Base-by-base conservation (phyloP, 2,113 vertebrate species). In the Vidua macroura region DNA sequence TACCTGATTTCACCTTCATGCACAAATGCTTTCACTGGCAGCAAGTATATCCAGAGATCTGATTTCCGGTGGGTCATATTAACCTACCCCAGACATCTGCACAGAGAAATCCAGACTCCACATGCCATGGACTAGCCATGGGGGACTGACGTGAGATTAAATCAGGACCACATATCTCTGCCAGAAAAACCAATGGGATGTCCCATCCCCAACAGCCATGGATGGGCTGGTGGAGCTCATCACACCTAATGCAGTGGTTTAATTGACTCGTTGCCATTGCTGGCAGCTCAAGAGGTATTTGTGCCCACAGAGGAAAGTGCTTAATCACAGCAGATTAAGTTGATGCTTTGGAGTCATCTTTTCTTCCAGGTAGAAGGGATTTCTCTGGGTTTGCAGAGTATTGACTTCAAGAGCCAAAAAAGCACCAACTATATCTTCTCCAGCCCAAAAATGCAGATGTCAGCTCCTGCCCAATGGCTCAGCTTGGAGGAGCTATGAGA, bases 21-120 rank as follows among this genome's bases (percentile, higher is more conserved):
- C 28, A 76, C 66, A 77, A 96, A 55, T 35, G 48, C 69, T 92
- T 92, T 92, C 56, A 28, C 49, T 9, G 9, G 82, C 51, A 94
- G 60, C 77, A 94, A 92, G 91, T 44, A 14, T 35, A 92, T 78
- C 70, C 91, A 84, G 83, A 93, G 58, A 58, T 70, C 58, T 90
- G 64, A 79, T 67, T 84, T 83, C 44, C 70, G 69, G 76, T 58
- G 79, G 86, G 92, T 89, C 27, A 28, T 90, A 72, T 68, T 96
- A 95, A 91, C 60, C 60, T 63, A 64, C 78, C 67, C 76, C 82
- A 97, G 88, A 90, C 13, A 23, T 35, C n/a, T 46, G 48, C 31
- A 70, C 9, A 75, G 31, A 76, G 80, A 30, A 9, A 78, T 44
- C 62, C 62, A 68, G 28, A 31, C 12, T 60, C 35, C 44, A 23